A percentile compares a stretch with the other conserved stretches of the same genome.
Evolutionary conservation across 2,113 vertebrate species (phyloP).

Genomic region (Oryzias woworae): DNA sequence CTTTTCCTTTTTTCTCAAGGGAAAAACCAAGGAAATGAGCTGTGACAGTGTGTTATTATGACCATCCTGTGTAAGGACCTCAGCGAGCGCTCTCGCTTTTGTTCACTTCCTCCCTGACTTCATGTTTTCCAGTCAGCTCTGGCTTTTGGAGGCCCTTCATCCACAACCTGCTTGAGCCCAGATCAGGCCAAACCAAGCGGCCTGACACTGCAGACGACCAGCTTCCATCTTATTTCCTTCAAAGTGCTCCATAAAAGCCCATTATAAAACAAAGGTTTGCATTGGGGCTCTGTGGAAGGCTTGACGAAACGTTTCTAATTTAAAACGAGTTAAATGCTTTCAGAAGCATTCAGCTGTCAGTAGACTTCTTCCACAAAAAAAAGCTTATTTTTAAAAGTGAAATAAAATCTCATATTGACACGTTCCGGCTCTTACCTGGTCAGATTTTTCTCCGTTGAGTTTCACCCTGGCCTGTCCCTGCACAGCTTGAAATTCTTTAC

Average conservation of each 20-base stretch:
- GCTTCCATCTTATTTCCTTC: background rate
- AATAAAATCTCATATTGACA: background rate
- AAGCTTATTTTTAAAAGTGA: background rate
- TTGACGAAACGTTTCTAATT: slow-evolving; percentile 28
- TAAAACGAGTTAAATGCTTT: slow-evolving; percentile 1
- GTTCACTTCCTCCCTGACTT: slow-evolving; percentile 77
- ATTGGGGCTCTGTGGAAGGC: background rate
- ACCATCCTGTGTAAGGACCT: slow-evolving; percentile 39
- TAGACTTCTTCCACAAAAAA: slow-evolving; percentile 13
- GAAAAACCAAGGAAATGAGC: slow-evolving; percentile 35
- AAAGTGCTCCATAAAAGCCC: slow-evolving; percentile 1
- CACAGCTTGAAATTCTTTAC: slow-evolving; percentile 45
- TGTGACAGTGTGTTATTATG: slow-evolving; percentile 55
- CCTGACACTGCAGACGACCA: slow-evolving; percentile 35
- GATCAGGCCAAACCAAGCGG: slow-evolving; percentile 40
- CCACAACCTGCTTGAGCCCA: slow-evolving; percentile 50
- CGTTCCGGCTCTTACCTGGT: slow-evolving; percentile 54
- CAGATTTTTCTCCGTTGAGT: slow-evolving; percentile 31
- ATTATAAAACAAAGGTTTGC: slow-evolving; percentile 32
- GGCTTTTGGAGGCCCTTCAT: slow-evolving; percentile 52
- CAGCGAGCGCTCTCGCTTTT: slow-evolving; percentile 51
- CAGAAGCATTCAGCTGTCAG: slow-evolving; percentile 35
- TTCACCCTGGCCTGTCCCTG: slow-evolving; percentile 26
- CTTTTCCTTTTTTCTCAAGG: slow-evolving; percentile 13
- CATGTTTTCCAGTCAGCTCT: slow-evolving; percentile 77